A percentile compares a stretch with the other conserved stretches of the same genome.
These are phyloP conservation scores for Ophiothrix spiculata DNA, from an alignment of 35 echinoderm and acorn worm species.

Conservation along the genomic window DNA sequence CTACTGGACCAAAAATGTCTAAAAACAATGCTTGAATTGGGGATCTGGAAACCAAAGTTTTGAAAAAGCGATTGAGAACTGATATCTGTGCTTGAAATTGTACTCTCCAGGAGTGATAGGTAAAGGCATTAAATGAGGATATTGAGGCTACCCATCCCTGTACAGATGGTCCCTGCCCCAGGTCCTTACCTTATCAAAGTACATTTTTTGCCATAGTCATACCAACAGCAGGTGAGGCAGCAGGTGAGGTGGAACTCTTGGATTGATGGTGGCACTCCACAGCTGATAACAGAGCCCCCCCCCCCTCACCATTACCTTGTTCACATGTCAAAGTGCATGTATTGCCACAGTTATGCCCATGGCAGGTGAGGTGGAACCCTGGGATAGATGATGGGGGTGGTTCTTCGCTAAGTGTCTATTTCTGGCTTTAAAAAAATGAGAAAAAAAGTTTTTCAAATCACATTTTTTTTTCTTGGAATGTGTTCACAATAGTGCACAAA, in stretches of 20 bases:
- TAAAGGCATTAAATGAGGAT: too few relatives aligned
- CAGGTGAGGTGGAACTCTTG: constrained; percentile 19
- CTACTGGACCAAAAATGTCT: too few relatives aligned
- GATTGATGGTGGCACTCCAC: background rate
- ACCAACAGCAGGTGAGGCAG: too few relatives aligned
- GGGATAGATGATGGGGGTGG: background rate
- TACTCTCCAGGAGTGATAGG: too few relatives aligned
- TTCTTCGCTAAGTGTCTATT: too few relatives aligned
- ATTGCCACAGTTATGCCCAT: constrained; percentile 19
- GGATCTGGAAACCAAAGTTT: background rate
- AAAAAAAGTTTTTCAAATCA: too few relatives aligned
- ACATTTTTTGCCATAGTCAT: constrained; percentile 19
- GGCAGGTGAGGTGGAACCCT: constrained; percentile 17
- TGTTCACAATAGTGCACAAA: too few relatives aligned
- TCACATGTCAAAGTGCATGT: constrained; percentile 31
- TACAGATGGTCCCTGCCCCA: too few relatives aligned
- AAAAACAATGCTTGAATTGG: background rate
- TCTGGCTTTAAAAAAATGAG: too few relatives aligned
- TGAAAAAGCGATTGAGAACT: background rate
- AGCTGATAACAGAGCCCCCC: background rate
- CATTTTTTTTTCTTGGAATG: too few relatives aligned
- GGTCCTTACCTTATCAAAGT: too few relatives aligned
- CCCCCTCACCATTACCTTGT: constrained; percentile 29
- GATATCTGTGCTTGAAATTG: background rate
- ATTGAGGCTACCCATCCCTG: too few relatives aligned